Conservation (phyloP, 1,140 invertebrate genomes). For the Papilio dardanus region DNA sequence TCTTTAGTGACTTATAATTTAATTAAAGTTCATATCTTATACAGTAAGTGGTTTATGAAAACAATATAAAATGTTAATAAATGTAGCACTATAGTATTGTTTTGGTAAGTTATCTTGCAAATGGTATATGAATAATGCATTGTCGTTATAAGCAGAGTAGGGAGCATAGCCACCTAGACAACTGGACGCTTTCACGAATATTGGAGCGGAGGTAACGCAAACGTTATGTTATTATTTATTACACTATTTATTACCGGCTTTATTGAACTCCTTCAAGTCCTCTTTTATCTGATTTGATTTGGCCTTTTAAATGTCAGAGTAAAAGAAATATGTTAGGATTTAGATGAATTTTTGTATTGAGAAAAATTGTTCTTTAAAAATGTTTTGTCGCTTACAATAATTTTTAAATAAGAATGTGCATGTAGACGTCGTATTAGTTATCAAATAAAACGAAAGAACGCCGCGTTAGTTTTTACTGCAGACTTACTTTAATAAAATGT, state of each 20-base stretch:
- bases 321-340: not conserved
- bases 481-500: too few relatives aligned
- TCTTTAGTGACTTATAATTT: too few relatives aligned
- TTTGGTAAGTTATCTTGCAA: slow-evolving; percentile 55
- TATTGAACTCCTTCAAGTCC: not conserved
- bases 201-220: slow-evolving; percentile 51
- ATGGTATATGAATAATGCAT: slow-evolving; percentile 66
- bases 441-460: too few relatives aligned
- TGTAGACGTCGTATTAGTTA: too few relatives aligned
- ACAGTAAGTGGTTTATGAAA: too few relatives aligned
- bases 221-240: slow-evolving; percentile 49
- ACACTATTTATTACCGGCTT: slow-evolving; percentile 26
- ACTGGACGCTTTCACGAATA: slow-evolving; percentile 64
- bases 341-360: not conserved
- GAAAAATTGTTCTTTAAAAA: not conserved
- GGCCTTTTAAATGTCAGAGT: not conserved
- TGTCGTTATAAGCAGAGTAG: slow-evolving; percentile 52
- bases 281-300: not conserved
- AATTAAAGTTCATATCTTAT: too few relatives aligned
- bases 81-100: slow-evolving; percentile 57
- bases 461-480: too few relatives aligned
- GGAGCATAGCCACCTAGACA: slow-evolving; percentile 35
- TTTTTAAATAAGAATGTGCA: too few relatives aligned
- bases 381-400: too few relatives aligned
- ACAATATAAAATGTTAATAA: slow-evolving; percentile 14